Percentiles rank a stretch among this genome's conserved stretches.
These are phyloP conservation scores for Eudasyphora cyanicolor DNA, from an alignment of 2,888 invertebrate genomes.

Conservation along the genomic window DNA sequence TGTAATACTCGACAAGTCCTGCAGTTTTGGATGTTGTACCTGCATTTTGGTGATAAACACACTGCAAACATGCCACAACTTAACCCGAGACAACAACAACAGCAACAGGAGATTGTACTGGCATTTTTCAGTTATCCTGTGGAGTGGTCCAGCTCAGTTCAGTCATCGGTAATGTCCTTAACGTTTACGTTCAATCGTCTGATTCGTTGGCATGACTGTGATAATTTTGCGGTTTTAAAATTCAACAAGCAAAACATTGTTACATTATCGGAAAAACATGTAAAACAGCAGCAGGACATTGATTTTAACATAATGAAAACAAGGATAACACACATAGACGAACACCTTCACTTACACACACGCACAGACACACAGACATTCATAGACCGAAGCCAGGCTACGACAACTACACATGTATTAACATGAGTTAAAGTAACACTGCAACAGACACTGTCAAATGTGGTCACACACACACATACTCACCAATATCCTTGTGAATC, in stretches of 20 bases:
- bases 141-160: neutral
- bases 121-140: neutral
- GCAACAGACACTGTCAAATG: constrained; percentile 11
- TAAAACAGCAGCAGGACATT: constrained; percentile 66
- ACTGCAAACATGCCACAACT: constrained; percentile 49
- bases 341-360: neutral
- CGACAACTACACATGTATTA: constrained; percentile 30
- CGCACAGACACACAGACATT: neutral
- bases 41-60: neutral
- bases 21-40: neutral
- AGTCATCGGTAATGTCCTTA: neutral
- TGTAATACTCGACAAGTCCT: too few species aligned
- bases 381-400: neutral
- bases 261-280: constrained; percentile 66
- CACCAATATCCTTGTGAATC: neutral
- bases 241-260: constrained; percentile 66
- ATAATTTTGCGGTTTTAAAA: constrained; percentile 62
- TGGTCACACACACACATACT: constrained; percentile 1
- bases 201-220: constrained; percentile 43
- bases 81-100: constrained; percentile 27
- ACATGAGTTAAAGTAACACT: constrained; percentile 22
- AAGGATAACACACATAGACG: constrained; percentile 57
- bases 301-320: constrained; percentile 64
- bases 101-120: neutral
- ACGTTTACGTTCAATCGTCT: neutral